Conservation (phyloP, 2,888 invertebrate species). For the Prosapia bicincta region DNA sequence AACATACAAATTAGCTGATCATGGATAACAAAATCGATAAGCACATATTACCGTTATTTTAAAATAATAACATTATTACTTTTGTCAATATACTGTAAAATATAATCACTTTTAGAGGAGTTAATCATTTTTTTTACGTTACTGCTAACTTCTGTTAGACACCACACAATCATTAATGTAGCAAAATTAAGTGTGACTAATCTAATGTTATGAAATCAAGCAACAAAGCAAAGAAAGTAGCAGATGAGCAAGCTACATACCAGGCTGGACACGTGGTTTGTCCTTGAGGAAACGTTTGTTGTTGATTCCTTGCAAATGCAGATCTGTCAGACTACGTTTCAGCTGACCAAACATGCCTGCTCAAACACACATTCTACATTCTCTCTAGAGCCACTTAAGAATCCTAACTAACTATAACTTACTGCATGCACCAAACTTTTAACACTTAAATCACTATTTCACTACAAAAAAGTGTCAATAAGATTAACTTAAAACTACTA, state of each 20-base stretch:
- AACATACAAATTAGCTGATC: too few relatives aligned
- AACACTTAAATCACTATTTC: background rate
- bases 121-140: too few relatives aligned
- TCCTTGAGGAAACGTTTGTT: conserved; percentile 36
- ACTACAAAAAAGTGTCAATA: background rate
- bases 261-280: conserved; percentile 34
- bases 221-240: background rate
- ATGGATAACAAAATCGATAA: too few relatives aligned
- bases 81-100: too few relatives aligned
- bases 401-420: background rate
- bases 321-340: conserved; percentile 84
- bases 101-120: too few relatives aligned
- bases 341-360: conserved; percentile 86
- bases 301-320: conserved; percentile 55
- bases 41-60: too few relatives aligned
- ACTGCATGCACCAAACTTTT: background rate
- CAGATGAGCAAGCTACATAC: conserved; percentile 23
- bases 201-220: background rate
- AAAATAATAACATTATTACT: too few relatives aligned
- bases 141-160: too few relatives aligned
- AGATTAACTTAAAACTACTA: background rate
- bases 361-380: conserved; percentile 40
- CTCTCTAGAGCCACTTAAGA: conserved; percentile 32
- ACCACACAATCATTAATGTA: too few relatives aligned
- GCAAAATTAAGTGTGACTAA: too few relatives aligned